Conservation (phyloP, 2,797 vertebrate genomes). For the Hylomyscus alleni region DNA sequence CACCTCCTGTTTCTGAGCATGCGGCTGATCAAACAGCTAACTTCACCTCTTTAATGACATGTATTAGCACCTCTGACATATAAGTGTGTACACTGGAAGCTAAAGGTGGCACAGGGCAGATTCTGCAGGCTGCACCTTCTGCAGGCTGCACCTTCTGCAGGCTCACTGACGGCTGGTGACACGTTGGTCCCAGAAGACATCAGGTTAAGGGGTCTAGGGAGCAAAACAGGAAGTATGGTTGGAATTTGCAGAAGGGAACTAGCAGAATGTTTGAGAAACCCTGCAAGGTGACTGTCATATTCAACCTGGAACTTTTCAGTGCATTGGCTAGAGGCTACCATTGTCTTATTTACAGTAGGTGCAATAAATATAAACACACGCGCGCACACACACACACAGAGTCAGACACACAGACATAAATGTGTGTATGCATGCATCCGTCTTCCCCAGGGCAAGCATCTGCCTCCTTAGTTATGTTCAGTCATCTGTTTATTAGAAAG, state of each 20-base stretch:
- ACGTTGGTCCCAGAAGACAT: not conserved
- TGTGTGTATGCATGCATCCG: not conserved
- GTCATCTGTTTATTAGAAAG: not conserved
- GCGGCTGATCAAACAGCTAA: not conserved
- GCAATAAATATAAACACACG: not conserved
- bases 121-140: not conserved
- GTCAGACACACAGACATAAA: not conserved
- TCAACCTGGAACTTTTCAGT: not conserved
- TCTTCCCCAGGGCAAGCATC: not conserved
- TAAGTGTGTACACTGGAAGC: not conserved
- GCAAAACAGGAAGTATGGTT: not conserved
- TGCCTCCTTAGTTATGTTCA: constrained; percentile 7
- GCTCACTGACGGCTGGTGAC: not conserved
- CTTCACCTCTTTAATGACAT: not conserved
- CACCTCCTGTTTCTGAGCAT: not conserved
- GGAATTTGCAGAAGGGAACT: constrained; percentile 13
- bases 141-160: constrained; percentile 16
- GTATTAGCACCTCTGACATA: not conserved
- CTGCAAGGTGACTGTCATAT: not conserved
- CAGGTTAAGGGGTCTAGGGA: not conserved
- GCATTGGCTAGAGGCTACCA: not conserved
- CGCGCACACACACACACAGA: not conserved
- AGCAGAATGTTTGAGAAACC: not conserved
- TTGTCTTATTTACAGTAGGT: constrained; percentile 15
- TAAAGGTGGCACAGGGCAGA: not conserved